A percentile compares a stretch with the other conserved stretches of the same genome.
Conservation (phyloP, 1,140 invertebrate species). For the Drosophila nannoptera region DNA sequence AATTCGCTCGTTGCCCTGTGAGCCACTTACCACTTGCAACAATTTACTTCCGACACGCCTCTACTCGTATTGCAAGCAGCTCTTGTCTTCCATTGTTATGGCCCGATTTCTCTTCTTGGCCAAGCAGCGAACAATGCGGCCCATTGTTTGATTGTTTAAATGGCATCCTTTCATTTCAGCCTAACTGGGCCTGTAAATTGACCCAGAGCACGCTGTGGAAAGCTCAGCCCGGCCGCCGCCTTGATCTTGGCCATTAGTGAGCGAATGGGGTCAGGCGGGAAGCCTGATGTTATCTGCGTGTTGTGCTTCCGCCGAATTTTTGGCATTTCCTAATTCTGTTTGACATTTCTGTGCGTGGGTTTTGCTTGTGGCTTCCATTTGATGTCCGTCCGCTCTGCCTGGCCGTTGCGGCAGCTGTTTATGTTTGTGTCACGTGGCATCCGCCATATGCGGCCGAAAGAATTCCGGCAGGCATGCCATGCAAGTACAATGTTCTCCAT, state of each 20-base stretch:
- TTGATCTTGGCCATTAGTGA: constrained; percentile 46
- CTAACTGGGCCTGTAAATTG: constrained; percentile 48
- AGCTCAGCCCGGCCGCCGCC: constrained; percentile 4
- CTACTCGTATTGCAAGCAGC: not conserved
- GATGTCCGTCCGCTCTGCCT: constrained; percentile 28
- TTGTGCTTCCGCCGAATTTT: constrained; percentile 50
- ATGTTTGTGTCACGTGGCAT: constrained; percentile 70
- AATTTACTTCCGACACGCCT: constrained; percentile 1
- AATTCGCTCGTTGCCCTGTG: not conserved
- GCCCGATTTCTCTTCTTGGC: constrained; percentile 12
- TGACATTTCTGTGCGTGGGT: constrained; percentile 53
- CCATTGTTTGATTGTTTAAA: constrained; percentile 55
- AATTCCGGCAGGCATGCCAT: constrained; percentile 17
- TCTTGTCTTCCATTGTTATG: constrained; percentile 31
- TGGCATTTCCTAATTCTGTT: constrained; percentile 59
- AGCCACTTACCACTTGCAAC: not conserved
- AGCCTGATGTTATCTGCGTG: constrained; percentile 24
- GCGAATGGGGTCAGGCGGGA: constrained; percentile 13
- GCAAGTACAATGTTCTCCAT: constrained; percentile 13
- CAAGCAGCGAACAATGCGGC: constrained; percentile 55
- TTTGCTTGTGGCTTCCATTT: constrained; percentile 34
- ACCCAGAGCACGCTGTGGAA: constrained; percentile 7
- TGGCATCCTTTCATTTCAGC: constrained; percentile 42
- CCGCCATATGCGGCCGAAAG: constrained; percentile 65
- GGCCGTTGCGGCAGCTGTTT: constrained; percentile 57